A percentile compares a stretch with the other conserved stretches of the same genome.
These are phyloP conservation scores for Siderastrea siderea DNA, from an alignment of 92 coral and sea anemone genomes.

Conservation along the genomic window DNA sequence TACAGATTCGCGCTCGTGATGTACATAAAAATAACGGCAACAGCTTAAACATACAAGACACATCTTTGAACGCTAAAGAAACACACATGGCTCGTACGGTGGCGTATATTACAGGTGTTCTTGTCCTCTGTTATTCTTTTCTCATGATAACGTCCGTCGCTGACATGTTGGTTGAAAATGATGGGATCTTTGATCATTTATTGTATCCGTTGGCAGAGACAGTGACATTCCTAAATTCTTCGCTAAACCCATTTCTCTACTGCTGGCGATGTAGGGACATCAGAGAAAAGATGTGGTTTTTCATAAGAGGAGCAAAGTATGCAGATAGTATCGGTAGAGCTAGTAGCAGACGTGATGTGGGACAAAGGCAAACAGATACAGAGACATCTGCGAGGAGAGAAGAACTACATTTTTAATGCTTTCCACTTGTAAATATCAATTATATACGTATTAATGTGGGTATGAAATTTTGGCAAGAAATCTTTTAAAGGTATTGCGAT, in stretches of 20 bases:
- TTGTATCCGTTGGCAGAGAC: conserved; percentile 59
- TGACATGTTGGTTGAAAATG: conserved; percentile 34
- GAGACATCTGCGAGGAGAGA: neutral
- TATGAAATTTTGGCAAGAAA: too few relatives aligned
- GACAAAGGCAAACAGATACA: neutral
- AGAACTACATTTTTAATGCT: neutral
- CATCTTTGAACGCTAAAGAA: neutral
- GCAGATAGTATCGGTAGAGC: neutral
- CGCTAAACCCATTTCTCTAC: conserved; percentile 48
- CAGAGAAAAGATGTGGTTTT: conserved; percentile 22
- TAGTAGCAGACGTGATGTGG: neutral
- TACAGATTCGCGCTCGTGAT: neutral
- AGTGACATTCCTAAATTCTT: conserved; percentile 38
- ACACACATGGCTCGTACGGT: conserved; percentile 43
- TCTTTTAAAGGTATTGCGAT: too few relatives aligned
- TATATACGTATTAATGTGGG: too few relatives aligned
- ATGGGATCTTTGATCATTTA: conserved; percentile 40
- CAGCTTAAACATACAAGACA: neutral
- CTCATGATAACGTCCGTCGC: conserved; percentile 41
- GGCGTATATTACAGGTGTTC: conserved; percentile 33
- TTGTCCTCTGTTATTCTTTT: conserved; percentile 41
- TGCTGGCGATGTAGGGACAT: conserved; percentile 56
- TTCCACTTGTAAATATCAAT: too few relatives aligned
- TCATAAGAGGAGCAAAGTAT: neutral
- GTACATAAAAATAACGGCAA: neutral